Percentiles rank a stretch among this genome's conserved stretches.
These are phyloP conservation scores for Synanceia verrucosa DNA, from an alignment of 2,797 vertebrate species.

Conservation along the genomic window DNA sequence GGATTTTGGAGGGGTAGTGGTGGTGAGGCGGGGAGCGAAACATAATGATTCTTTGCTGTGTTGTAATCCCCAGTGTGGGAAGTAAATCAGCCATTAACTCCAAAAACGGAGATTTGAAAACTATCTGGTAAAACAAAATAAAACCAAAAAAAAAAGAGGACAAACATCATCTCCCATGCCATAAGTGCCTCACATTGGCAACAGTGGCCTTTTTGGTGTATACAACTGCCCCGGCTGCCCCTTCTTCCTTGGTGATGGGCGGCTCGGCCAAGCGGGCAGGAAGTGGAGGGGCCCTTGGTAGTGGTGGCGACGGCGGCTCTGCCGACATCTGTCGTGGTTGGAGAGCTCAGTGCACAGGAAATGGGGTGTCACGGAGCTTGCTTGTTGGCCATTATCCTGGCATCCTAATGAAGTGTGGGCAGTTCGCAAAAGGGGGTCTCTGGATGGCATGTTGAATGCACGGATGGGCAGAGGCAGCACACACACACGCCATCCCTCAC, in stretches of 20 bases:
- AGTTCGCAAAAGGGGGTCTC: conserved; percentile 84
- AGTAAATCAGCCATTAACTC: conserved; percentile 62
- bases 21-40: conserved; percentile 12
- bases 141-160: conserved; percentile 20
- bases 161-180: conserved; percentile 10
- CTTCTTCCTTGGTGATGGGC: conserved; percentile 36
- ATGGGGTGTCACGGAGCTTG: conserved; percentile 97
- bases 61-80: conserved; percentile 55
- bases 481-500: conserved; percentile 12
- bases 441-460: conserved; percentile 94
- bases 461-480: conserved; percentile 93
- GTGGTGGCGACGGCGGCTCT: conserved; percentile 86
- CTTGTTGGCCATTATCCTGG: conserved; percentile 98
- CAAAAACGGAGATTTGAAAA: conserved; percentile 50
- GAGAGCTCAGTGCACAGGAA: conserved; percentile 98
- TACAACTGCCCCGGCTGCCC: conserved; percentile 22
- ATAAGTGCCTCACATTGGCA: conserved; percentile 52
- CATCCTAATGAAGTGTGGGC: conserved; percentile 99
- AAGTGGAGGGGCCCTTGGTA: conserved; percentile 59
- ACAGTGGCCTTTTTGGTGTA: conserved; percentile 10
- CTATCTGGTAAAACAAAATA: conserved; percentile 31
- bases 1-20: conserved; percentile 43
- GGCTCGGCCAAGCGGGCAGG: conserved; percentile 61
- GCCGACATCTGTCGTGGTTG: conserved; percentile 99
- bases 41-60: conserved; percentile 62